phyloP scores from a whole-genome alignment of 2,888 invertebrate species.

The Drosophila picticornis region DNA sequence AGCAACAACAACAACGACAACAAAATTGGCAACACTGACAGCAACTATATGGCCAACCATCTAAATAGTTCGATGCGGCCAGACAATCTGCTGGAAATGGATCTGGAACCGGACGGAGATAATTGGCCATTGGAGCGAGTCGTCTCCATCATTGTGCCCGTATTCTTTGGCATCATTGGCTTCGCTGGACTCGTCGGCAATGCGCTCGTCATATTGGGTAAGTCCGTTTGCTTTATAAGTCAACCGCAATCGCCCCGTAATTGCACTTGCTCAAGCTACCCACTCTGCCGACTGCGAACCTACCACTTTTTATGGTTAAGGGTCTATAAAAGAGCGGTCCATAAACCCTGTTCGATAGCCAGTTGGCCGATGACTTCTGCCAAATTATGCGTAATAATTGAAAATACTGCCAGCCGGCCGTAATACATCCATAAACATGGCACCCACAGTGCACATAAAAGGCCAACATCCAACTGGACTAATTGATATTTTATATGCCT shows the following conservation, averaged over 20 bases:
- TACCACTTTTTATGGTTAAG: constrained; percentile 11
- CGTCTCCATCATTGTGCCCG: constrained; percentile 90
- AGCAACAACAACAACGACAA: constrained; percentile 33
- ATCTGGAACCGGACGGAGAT: constrained; percentile 84
- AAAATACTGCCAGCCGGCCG: constrained; percentile 40
- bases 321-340: constrained; percentile 25
- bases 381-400: constrained; percentile 77
- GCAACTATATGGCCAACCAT: constrained; percentile 32
- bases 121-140: constrained; percentile 88
- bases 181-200: constrained; percentile 96
- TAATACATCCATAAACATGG: constrained; percentile 38
- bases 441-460: constrained; percentile 11
- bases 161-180: constrained; percentile 94
- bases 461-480: constrained; percentile 29
- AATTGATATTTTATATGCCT: constrained; percentile 66
- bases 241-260: neutral
- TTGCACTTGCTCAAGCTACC: constrained; percentile 1
- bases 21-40: constrained; percentile 30
- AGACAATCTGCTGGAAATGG: constrained; percentile 81
- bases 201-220: constrained; percentile 91
- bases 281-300: neutral
- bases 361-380: constrained; percentile 35
- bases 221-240: constrained; percentile 55
- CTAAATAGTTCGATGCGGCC: constrained; percentile 55
- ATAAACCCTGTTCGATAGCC: constrained; percentile 16